Evolutionary conservation across 2,797 vertebrate species (phyloP).

Genomic region (Gallinago stenura): DNA sequence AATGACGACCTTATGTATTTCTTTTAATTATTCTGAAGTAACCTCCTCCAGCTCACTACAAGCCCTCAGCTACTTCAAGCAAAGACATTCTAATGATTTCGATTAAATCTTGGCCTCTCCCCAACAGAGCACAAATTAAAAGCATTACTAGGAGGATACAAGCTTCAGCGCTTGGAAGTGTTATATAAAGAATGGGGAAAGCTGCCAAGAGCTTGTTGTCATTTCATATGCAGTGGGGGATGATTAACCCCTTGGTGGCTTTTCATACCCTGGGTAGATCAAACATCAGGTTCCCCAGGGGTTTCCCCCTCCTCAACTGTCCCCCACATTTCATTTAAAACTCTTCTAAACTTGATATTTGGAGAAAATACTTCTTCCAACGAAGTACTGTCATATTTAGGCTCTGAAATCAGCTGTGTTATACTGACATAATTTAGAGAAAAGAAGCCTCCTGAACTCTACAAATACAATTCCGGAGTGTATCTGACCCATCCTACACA

Average conservation of each 20-base stretch:
- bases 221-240: constrained; percentile 67
- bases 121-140: constrained; percentile 84
- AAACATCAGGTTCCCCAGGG: background rate
- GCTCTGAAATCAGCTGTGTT: background rate
- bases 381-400: background rate
- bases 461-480: background rate
- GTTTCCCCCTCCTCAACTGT: background rate
- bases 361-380: background rate
- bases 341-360: background rate
- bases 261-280: background rate
- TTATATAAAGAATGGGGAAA: constrained; percentile 79
- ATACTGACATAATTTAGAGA: background rate
- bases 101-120: constrained; percentile 88
- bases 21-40: constrained; percentile 80
- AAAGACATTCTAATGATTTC: constrained; percentile 86
- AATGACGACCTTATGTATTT: constrained; percentile 74
- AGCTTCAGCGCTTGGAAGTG: constrained; percentile 81
- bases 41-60: constrained; percentile 74
- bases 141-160: constrained; percentile 83
- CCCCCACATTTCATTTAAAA: background rate
- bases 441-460: background rate
- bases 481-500: background rate
- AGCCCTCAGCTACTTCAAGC: constrained; percentile 82
- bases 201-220: constrained; percentile 80
- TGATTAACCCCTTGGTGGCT: constrained; percentile 73